Percentiles rank a stretch among this genome's conserved stretches.
Evolutionary conservation across 1,140 invertebrate genomes (phyloP).

Genomic region (Chelonus insularis): DNA sequence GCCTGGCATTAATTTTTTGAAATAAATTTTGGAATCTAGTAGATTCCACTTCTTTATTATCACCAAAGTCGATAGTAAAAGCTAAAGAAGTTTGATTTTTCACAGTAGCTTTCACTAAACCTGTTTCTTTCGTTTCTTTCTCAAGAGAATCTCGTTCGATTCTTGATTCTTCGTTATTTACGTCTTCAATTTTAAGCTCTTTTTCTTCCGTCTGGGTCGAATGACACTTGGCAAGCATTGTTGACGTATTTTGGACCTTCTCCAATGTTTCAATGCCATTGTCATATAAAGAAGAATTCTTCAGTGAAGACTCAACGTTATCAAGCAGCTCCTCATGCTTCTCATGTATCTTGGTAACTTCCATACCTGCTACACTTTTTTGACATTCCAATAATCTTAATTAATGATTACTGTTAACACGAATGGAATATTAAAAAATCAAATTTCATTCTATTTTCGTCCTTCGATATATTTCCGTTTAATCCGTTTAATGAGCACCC

Average conservation of each 20-base stretch:
- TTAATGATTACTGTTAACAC: too few relatives aligned
- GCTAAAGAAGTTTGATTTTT: constrained; percentile 48
- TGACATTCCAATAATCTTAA: constrained; percentile 14
- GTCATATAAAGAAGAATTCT: not conserved
- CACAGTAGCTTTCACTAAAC: constrained; percentile 3
- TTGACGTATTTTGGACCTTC: constrained; percentile 10
- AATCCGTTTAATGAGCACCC: too few relatives aligned
- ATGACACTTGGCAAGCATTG: not conserved
- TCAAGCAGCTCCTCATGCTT: not conserved
- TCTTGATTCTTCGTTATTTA: constrained; percentile 17
- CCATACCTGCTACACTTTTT: constrained; percentile 6
- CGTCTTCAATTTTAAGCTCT: not conserved
- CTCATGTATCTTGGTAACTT: not conserved
- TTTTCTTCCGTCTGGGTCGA: constrained; percentile 2
- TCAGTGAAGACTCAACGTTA: not conserved
- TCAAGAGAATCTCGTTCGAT: constrained; percentile 23
- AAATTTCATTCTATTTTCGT: too few relatives aligned
- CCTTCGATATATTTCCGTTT: too few relatives aligned
- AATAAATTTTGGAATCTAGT: constrained; percentile 67
- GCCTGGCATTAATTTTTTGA: constrained; percentile 70
- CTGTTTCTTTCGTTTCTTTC: constrained; percentile 16
- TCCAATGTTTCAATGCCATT: constrained; percentile 22
- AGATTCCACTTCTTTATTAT: constrained; percentile 65
- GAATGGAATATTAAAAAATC: too few relatives aligned
- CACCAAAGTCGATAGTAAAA: constrained; percentile 73